Evolutionary conservation across 2,888 invertebrate genomes (phyloP), one percentile per base, ranked within the genome.

Genomic region (Ectropis crepuscularia): DNA sequence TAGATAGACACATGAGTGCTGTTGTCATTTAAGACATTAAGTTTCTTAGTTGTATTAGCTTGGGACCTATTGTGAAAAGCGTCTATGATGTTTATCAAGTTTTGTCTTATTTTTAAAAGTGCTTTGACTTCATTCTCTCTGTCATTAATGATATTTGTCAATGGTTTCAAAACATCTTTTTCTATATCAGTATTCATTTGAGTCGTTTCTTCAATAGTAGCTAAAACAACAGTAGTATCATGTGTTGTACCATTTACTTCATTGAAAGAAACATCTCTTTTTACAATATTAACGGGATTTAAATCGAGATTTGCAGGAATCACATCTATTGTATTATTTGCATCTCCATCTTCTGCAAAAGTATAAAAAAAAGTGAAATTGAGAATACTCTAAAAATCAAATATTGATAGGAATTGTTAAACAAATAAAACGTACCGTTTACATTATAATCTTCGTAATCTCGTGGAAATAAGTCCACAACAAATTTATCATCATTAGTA

Each of bases 121-220:
- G 80, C 77, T 46, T 78, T 69, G 9, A 88, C 68, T 76, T 90
- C 88, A 51, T 72, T 79, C 62, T 80, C 66, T 69, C 85, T 88
- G 8, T 80, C 77, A 36, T 70, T 67, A 38, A 89, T 82, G 0
- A 89, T 75, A 64, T 76, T 78, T 28, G 67, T 75, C 41, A 90
- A 60, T 37, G 86, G 84, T 37, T 68, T 55, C 6, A 84, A 60
- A 0, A 87, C 75, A 55, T 74, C 70, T 0, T 75, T 61, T 37
- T 74, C 75, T 28, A 85, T 48, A 50, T 74, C 67, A 12, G 68
- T 54, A 38, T 41, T 8, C 12, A 49, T 69, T 45, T 71, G 65
- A n/a, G 47, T 64, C 5, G 48, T 68, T 42, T 50, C 58, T 57
- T 57, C 47, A 42, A 43, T 42, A 8, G 49, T 39, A 37, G 53